A percentile compares a stretch with the other conserved stretches of the same genome.
Conservation (phyloP, 2,113 vertebrate species). For the Platichthys flesus region DNA sequence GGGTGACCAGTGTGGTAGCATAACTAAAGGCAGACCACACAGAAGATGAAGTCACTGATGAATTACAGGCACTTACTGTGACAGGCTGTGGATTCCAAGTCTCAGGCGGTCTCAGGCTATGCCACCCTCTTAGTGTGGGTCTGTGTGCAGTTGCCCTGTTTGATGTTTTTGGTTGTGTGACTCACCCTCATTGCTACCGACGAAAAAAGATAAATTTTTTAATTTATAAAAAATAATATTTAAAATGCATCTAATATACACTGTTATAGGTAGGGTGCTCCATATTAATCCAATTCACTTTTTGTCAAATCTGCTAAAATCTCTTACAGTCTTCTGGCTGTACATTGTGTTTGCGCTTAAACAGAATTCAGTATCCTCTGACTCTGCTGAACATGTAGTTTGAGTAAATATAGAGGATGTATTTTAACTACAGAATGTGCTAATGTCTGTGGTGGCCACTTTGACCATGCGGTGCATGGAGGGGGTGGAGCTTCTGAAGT, state of each 20-base stretch:
- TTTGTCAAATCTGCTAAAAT: too few species aligned
- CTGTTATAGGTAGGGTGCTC: too few species aligned
- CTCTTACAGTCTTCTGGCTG: too few species aligned
- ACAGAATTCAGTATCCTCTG: too few species aligned
- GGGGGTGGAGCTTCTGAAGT: too few species aligned
- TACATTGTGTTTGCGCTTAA: too few species aligned
- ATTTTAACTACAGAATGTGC: too few species aligned
- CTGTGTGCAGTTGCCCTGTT: conserved; percentile 38
- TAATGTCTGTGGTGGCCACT: too few species aligned
- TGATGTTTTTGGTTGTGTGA: conserved; percentile 65
- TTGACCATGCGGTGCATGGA: too few species aligned
- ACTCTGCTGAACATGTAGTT: too few species aligned
- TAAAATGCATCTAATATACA: background rate
- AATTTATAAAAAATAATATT: background rate
- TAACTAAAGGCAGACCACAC: conserved; percentile 58
- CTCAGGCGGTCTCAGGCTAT: conserved; percentile 32
- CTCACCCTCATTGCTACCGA: conserved; percentile 45
- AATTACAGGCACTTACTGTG: conserved; percentile 46
- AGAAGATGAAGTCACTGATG: conserved; percentile 46
- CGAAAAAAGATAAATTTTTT: conserved; percentile 16
- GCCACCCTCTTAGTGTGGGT: conserved; percentile 47
- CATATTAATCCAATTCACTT: too few species aligned
- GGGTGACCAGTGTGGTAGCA: conserved; percentile 18
- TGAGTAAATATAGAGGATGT: too few species aligned
- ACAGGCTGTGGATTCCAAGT: conserved; percentile 45